Evolutionary conservation across 2,888 invertebrate species (phyloP), one percentile per base, ranked within the genome.

Genomic region (Heteromurus nitidus): DNA sequence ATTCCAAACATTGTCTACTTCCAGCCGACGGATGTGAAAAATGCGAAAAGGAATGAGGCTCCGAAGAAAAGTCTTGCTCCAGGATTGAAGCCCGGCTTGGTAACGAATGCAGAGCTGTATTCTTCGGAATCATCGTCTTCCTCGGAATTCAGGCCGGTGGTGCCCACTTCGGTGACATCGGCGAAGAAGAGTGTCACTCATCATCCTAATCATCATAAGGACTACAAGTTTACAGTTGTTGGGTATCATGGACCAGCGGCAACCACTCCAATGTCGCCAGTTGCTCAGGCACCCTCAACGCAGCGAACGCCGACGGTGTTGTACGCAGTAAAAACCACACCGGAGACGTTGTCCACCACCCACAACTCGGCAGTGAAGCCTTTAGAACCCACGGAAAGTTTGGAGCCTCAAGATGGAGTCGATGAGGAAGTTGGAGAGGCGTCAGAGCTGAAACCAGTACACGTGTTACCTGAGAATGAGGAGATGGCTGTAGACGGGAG

Each of bases 1-100:
- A 73, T 87, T 47, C 85, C 82, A n/a, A 85, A 86, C 60, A 83
- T 86, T 24, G 85, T 86, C 31, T 87, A 85, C 67, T 87, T 87
- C 76, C 77, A 83, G 31, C 85, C 85, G n/a, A 81, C 69, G 1
- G 87, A 87, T 53, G 85, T 86, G 3, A 55, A n/a, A n/a, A n/a
- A n/a, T 1, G 16, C 74, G 30, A 44, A 70, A 2, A 24, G 67
- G 50, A 20, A 50, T 36, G 42, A 76, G 50, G 73, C 31, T 28
- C 69, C 47, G 31, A 65, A 62, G 64, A 47, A 58, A 53, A 53
- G 36, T 22, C 64, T 53, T 9, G 18, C 64, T 42, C 47, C 44
- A 36, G 26, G 65, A 47, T 58, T 82, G 18, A 83, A 82, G 47
- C 84, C 82, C 5, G 85, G 85, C 22, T 31, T 47, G 1, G 84